These are phyloP conservation scores for Orchestes rusci DNA, from an alignment of 2,888 invertebrate genomes.

Conservation along the genomic window DNA sequence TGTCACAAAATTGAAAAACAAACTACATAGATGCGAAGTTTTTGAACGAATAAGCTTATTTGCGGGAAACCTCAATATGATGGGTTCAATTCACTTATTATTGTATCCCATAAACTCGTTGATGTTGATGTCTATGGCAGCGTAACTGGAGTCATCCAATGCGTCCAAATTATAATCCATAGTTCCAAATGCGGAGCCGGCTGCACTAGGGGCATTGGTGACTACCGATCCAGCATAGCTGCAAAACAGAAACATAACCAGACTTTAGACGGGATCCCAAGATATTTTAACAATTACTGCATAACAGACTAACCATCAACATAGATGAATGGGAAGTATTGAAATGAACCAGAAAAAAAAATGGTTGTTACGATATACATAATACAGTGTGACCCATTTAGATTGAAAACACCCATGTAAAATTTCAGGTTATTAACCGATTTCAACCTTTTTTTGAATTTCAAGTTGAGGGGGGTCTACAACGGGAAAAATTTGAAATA, in stretches of 20 bases:
- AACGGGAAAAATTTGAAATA: too few species aligned
- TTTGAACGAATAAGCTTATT: too few species aligned
- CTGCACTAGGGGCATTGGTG: constrained; percentile 36
- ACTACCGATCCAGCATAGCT: constrained; percentile 43
- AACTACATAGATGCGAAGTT: too few species aligned
- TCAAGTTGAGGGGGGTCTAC: too few species aligned
- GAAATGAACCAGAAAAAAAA: constrained; percentile 18
- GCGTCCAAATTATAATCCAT: constrained; percentile 42
- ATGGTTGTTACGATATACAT: too few species aligned
- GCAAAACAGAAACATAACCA: constrained; percentile 46
- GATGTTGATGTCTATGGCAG: constrained; percentile 38
- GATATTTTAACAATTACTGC: constrained; percentile 41
- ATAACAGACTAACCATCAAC: constrained; percentile 39
- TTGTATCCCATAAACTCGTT: constrained; percentile 40
- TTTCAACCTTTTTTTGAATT: too few species aligned
- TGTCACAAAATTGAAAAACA: too few species aligned
- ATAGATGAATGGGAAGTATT: not conserved
- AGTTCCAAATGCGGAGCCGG: constrained; percentile 28
- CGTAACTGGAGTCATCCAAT: constrained; percentile 36
- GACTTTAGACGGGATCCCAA: constrained; percentile 10
- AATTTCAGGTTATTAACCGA: too few species aligned
- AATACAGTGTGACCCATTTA: too few species aligned
- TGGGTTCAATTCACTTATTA: constrained; percentile 7
- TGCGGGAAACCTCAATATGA: too few species aligned
- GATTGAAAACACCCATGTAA: too few species aligned